Base-by-base conservation (phyloP, 2,113 vertebrate genomes). In the Tenebrosternarchus preto region DNA sequence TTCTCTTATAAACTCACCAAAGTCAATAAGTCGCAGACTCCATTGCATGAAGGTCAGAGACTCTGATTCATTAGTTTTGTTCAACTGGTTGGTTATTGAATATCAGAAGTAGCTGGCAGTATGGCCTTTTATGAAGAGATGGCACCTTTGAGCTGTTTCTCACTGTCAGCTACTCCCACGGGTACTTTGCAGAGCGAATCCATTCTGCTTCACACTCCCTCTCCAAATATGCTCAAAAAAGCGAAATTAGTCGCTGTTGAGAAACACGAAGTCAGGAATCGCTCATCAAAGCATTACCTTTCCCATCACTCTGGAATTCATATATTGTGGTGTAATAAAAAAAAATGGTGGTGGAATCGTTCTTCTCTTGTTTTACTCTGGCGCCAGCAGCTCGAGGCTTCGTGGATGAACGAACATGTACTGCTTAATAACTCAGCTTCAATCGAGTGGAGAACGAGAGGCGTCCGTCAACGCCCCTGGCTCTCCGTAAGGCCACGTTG, bases 71-170 rank as follows among this genome's bases (percentile, higher is more conserved):
- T 83, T 80, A 77, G 72, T 39, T 61, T 78, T 4, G 3, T 74
- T 46, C 16, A 72, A 82, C 55, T 73, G 72, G 25, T 24, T 72
- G 24, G 71, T 82, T 39, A 29, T 74, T 82, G 71, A 82, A 83
- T 76, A 80, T 80, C 78, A 80, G 68, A 79, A 27, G 56, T 56
- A 68, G 31, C 66, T 53, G 73, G 24, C 16, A 59, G 67, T 74
- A 77, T 61, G 66, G 36, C 36, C 33, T 53, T 77, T 50, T 75
- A 66, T 50, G 73, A 57, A 73, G 17, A 20, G 53, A 76, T 67
- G 29, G 53, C 61, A 16, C 19, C 50, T 72, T 29, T 27, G 24
- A 81, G 73, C 43, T n/a, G n/a, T 78, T 76, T 76, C 68, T 66
- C 50, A 22, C 50, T 76, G 31, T 53, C 70, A 33, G 77, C 29